Percentiles rank a stretch among this genome's conserved stretches.
phyloP scores from a whole-genome alignment of 1,140 invertebrate genomes.

The Papilio aristodemus region DNA sequence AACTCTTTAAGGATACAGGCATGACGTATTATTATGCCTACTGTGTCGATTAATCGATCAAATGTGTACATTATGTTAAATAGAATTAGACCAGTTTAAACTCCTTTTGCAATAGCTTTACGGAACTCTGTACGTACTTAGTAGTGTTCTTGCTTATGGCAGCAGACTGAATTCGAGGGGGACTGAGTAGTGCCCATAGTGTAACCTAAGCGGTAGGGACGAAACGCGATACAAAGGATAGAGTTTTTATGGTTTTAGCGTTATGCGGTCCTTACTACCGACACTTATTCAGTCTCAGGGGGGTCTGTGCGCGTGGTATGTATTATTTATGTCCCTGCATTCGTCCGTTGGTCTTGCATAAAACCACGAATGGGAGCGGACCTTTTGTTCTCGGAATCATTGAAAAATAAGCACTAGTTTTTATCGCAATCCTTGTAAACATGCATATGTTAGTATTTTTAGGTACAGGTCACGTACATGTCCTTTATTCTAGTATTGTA shows the following conservation, averaged over 20 bases:
- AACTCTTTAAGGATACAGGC: no score
- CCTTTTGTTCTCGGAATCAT: not conserved
- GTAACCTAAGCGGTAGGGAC: slow-evolving; percentile 27
- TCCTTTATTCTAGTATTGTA: no score
- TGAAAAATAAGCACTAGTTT: not conserved
- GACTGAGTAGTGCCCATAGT: slow-evolving; percentile 28
- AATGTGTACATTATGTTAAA: not conserved
- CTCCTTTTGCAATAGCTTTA: not conserved
- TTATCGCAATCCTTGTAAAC: no score
- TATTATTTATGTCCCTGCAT: slow-evolving; percentile 26
- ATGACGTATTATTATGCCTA: no score
- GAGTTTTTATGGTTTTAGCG: slow-evolving; percentile 34
- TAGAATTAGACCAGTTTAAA: not conserved
- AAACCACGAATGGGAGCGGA: not conserved
- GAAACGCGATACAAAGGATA: slow-evolving; percentile 33
- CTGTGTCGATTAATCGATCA: not conserved
- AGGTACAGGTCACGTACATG: no score
- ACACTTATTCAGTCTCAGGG: slow-evolving; percentile 30
- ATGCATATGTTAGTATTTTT: no score
- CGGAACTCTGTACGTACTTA: not conserved
- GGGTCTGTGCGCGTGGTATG: slow-evolving; percentile 28
- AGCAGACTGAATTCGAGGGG: slow-evolving; percentile 28
- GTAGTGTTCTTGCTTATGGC: slow-evolving; percentile 19
- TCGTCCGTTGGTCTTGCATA: slow-evolving; percentile 11
- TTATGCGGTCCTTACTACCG: slow-evolving; percentile 26